Evolutionary conservation across 1,140 invertebrate species (phyloP), one percentile per base, ranked within the genome.

Genomic region (Sitophilus oryzae): DNA sequence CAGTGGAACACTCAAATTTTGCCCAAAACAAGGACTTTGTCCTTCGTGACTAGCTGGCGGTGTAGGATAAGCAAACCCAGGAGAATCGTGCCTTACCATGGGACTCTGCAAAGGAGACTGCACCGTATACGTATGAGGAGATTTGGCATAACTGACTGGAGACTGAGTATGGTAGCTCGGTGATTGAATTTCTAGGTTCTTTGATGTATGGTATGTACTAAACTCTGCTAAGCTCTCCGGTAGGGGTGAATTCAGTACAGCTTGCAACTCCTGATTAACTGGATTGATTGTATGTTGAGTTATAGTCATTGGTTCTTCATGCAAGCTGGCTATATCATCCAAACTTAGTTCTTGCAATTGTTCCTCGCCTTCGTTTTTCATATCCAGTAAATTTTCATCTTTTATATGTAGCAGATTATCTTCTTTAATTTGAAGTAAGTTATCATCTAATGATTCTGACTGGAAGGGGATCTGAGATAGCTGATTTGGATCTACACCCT

Each of bases 21-120:
- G 74, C 20, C 70, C 70, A 50, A 78, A 76, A 21, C 75, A 75
- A 5, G 82, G 82, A 53, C 80, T 82, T 57, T 82, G 79, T 14
- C 86, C 87, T 71, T 90, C 88, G 60, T 89, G 86, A 60, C 86
- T 89, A 0, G 87, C 87, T 11, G 86, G 86, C 42, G 88, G 87
- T 2, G 88, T 89, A 8, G 88, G 87, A 70, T 91, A 91, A 8
- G 86, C 83, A 58, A 87, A 82, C 52, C 81, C 83, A 14, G 81
- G 82, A 51, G 79, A 77, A 62, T 80, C 77, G 63, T 78, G 79
- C 55, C 76, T 69, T 3, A 77, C 76, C 3, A 84, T 60, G 0
- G 83, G 83, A n/a, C 86, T 89, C 55, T 71, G 77, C 20, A 82
- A 49, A 0, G 80, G 79, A 1, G 76, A 77, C 48, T 77, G 76